Evolutionary conservation across 2,113 vertebrate genomes (phyloP).

Genomic region (Syrmaticus mikado): DNA sequence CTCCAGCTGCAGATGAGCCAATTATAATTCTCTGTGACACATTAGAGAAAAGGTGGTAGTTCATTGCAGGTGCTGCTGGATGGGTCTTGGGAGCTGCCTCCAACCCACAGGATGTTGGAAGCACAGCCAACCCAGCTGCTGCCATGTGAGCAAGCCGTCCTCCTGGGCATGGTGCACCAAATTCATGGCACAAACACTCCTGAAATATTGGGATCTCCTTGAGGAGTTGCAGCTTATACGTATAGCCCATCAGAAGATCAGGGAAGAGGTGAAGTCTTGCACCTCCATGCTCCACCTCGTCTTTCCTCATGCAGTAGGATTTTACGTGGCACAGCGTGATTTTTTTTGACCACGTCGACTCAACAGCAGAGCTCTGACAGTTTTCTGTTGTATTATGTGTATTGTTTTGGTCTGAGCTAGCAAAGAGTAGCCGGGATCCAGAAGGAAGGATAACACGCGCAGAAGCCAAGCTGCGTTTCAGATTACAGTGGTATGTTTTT

Average conservation of each 20-base stretch:
- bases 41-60: background rate
- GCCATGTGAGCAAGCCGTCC: background rate
- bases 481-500: slow-evolving; percentile 60
- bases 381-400: background rate
- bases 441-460: slow-evolving; percentile 38
- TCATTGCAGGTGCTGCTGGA: fast-evolving
- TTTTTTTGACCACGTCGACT: background rate
- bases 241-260: background rate
- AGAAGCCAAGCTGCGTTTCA: slow-evolving; percentile 27
- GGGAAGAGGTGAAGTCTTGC: background rate
- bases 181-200: background rate
- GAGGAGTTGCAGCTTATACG: background rate
- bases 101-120: background rate
- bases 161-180: fast-evolving
- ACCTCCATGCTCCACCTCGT: background rate
- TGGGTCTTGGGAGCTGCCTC: fast-evolving
- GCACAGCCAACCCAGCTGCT: background rate
- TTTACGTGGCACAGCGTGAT: background rate
- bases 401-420: background rate
- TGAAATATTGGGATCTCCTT: background rate
- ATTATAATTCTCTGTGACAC: background rate
- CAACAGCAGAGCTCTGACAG: background rate
- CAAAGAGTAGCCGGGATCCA: slow-evolving; percentile 40
- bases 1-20: background rate
- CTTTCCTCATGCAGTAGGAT: background rate